Percentiles rank a stretch among this genome's conserved stretches.
These are phyloP conservation scores for Tenthredo distinguenda DNA, from an alignment of 2,888 invertebrate genomes.

Conservation along the genomic window DNA sequence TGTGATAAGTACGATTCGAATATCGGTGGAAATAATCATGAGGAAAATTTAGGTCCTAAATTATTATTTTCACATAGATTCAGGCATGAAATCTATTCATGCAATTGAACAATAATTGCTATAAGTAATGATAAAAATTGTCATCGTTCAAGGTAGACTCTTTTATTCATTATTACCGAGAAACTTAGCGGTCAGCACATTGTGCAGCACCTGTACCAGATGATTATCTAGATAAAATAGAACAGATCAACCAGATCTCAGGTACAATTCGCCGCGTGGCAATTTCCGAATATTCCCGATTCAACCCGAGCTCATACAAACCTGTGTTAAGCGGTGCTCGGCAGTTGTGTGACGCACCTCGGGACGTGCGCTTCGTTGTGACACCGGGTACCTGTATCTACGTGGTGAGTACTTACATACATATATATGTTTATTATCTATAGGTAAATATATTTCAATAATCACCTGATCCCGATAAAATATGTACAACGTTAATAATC, in stretches of 20 bases:
- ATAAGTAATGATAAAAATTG: not conserved
- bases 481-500: not conserved
- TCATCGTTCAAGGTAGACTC: not conserved
- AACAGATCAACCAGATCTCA: constrained; percentile 41
- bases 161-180: constrained; percentile 1
- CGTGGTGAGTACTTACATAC: constrained; percentile 25
- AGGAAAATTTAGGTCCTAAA: not conserved
- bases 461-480: not conserved
- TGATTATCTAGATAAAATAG: constrained; percentile 38
- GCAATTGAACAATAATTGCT: not conserved
- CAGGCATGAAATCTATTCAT: not conserved
- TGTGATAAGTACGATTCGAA: not conserved
- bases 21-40: not conserved
- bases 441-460: not conserved
- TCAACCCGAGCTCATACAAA: constrained; percentile 11
- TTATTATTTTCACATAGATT: not conserved
- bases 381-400: constrained; percentile 30
- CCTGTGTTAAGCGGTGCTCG: constrained; percentile 33
- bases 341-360: constrained; percentile 49
- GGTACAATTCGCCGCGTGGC: constrained; percentile 47
- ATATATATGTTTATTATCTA: not conserved
- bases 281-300: constrained; percentile 35
- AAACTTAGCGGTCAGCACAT: constrained; percentile 17
- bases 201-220: constrained; percentile 43
- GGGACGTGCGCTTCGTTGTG: constrained; percentile 47